Evolutionary conservation across 2,113 vertebrate species (phyloP), one percentile per base, ranked within the genome.

Genomic region (Emberiza fucata): DNA sequence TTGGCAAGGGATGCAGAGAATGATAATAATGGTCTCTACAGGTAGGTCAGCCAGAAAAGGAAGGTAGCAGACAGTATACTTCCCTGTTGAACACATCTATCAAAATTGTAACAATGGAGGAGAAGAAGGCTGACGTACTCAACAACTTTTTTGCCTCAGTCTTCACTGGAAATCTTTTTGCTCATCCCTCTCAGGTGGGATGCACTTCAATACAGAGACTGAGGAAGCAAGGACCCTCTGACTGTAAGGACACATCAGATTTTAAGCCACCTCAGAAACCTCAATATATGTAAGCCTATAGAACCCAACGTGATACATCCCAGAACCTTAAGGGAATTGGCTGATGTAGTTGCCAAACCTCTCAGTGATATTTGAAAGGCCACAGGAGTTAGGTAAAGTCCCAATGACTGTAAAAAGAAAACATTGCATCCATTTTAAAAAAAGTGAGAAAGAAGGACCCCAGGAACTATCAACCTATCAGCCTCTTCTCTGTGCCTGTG

Each of bases 51-150:
- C 12, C 44, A 44, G 37, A 71, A 78, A 84, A 44, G 19, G 31
- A 57, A 71, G 23, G 33, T 10, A 56, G 40, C 37, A 84, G 20
- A 29, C 35, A 51, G 33, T 5, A 4, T n/a, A 57, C 1, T 31
- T 22, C 18, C 35, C 8, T 13, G 1, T 25, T 37, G 42, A 78
- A 4, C 23, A 64, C 0, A 0, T 47, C 29, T 60, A 14, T 28
- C 8, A 60, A 66, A 64, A 12, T 44, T 1, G 2, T 53, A 25
- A 53, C 12, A 44, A 22, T 25, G 33, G 39, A 51, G 3, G 16
- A 35, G 12, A 40, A 81, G 29, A 40, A 42, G 8, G 14, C 12
- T 72, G 28, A 91, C 11, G 13, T 66, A 40, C 8, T 66, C 12
- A 33, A 35, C 4, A 60, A 7, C 8, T 13, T 39, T 33, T 47